Evolutionary conservation across 2,797 vertebrate genomes (phyloP).

Genomic region (Psittacula derbiana): DNA sequence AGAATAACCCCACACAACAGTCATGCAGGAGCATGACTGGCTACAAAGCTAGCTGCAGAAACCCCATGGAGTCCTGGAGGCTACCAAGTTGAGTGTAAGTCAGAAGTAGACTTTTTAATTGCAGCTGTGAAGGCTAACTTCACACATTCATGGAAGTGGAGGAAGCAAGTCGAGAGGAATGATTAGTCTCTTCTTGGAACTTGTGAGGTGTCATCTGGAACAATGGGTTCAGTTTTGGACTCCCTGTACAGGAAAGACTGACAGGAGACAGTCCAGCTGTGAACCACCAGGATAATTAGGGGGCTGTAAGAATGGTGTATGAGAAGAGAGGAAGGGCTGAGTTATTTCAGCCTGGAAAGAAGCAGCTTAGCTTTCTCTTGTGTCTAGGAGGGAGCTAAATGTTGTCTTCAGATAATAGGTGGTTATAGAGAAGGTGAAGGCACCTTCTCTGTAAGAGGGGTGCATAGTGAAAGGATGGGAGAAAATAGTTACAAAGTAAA

Average conservation of each 20-base stretch:
- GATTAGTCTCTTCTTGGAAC: not conserved
- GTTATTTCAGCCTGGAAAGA: not conserved
- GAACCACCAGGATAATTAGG: not conserved
- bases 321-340: not conserved
- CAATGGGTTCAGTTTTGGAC: not conserved
- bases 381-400: not conserved
- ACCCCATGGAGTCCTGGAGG: not conserved
- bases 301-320: fast-evolving
- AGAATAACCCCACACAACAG: not conserved
- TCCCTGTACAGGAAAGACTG: not conserved
- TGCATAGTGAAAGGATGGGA: not conserved
- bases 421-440: not conserved
- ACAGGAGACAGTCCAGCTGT: not conserved
- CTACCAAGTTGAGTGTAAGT: not conserved
- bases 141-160: not conserved
- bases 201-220: not conserved
- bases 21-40: not conserved
- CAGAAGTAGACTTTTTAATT: not conserved
- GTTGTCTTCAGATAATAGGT: not conserved
- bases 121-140: not conserved
- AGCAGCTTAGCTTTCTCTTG: not conserved
- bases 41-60: not conserved
- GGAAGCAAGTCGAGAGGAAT: not conserved
- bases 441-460: not conserved
- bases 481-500: not conserved